phyloP scores from a whole-genome alignment of 2,113 vertebrate species.

The Beaufortia kweichowensis region DNA sequence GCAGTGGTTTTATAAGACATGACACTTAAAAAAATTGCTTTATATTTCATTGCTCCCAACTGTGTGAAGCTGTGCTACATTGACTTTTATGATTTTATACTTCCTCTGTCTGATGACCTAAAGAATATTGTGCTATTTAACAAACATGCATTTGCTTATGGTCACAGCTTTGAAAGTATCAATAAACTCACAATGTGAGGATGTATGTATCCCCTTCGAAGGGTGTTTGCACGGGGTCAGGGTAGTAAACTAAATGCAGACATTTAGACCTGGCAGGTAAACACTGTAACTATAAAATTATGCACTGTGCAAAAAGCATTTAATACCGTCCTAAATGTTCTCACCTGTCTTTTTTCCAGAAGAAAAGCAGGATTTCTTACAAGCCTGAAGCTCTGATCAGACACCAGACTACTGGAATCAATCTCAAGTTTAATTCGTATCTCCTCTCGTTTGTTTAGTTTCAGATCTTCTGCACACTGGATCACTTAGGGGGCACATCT shows the following conservation, averaged over 20 bases:
- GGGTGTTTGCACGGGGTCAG: no score
- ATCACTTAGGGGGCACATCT: slow-evolving; percentile 33
- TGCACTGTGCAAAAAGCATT: not conserved
- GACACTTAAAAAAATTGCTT: slow-evolving; percentile 5
- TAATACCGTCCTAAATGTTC: not conserved
- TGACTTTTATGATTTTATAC: slow-evolving; percentile 25
- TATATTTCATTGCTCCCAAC: slow-evolving; percentile 31
- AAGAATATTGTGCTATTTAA: not conserved
- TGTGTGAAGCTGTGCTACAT: slow-evolving; percentile 10
- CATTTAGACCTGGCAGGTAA: no score
- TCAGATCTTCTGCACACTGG: slow-evolving; percentile 29
- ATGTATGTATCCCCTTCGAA: no score
- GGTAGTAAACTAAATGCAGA: no score
- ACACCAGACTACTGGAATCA: not conserved
- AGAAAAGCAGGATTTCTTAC: not conserved
- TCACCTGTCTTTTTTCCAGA: not conserved
- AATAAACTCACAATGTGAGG: no score
- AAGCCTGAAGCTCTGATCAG: not conserved
- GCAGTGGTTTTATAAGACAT: not conserved
- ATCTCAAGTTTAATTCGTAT: slow-evolving; percentile 17
- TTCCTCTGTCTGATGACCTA: not conserved
- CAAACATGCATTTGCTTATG: not conserved
- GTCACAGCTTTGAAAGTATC: not conserved
- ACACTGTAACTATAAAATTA: no score
- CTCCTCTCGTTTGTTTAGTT: slow-evolving; percentile 9